Conservation (phyloP, 1,140 invertebrate genomes). For the Pseudomyrmex flavicornis region DNA sequence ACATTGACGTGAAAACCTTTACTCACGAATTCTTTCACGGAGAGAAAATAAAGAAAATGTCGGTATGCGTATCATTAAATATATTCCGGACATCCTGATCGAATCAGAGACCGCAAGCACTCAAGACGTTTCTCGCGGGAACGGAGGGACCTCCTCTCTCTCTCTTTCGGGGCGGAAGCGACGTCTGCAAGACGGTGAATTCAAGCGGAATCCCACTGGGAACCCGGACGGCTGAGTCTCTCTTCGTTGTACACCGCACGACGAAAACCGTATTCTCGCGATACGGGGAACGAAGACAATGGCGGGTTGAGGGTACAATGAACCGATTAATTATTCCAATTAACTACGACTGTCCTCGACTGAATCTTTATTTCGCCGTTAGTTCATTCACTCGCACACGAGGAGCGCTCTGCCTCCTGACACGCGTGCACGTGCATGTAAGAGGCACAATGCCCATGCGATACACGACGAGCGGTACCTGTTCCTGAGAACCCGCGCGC, state of each 20-base stretch:
- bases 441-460: not conserved
- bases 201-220: slow-evolving; percentile 62
- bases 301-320: slow-evolving; percentile 64
- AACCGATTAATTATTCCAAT: slow-evolving; percentile 73
- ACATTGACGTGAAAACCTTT: not conserved
- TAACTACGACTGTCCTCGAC: slow-evolving; percentile 67
- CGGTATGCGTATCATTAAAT: not conserved
- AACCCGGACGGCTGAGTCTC: slow-evolving; percentile 40
- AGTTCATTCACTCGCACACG: slow-evolving; percentile 4
- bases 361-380: slow-evolving; percentile 70
- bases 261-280: slow-evolving; percentile 57
- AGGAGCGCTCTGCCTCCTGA: not conserved
- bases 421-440: slow-evolving; percentile 23
- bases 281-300: slow-evolving; percentile 48
- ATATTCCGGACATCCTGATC: slow-evolving; percentile 28
- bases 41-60: not conserved
- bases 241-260: slow-evolving; percentile 11
- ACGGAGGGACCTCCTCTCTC: slow-evolving; percentile 18
- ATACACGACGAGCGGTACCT: slow-evolving; percentile 34
- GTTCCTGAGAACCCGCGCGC: slow-evolving; percentile 18
- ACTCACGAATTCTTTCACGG: not conserved
- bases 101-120: slow-evolving; percentile 42
- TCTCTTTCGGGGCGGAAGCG: slow-evolving; percentile 18
- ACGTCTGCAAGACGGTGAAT: slow-evolving; percentile 48
- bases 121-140: slow-evolving; percentile 28